Evolutionary conservation across 2,113 vertebrate species (phyloP), one percentile per base, ranked within the genome.

Genomic region (Chauna torquata): DNA sequence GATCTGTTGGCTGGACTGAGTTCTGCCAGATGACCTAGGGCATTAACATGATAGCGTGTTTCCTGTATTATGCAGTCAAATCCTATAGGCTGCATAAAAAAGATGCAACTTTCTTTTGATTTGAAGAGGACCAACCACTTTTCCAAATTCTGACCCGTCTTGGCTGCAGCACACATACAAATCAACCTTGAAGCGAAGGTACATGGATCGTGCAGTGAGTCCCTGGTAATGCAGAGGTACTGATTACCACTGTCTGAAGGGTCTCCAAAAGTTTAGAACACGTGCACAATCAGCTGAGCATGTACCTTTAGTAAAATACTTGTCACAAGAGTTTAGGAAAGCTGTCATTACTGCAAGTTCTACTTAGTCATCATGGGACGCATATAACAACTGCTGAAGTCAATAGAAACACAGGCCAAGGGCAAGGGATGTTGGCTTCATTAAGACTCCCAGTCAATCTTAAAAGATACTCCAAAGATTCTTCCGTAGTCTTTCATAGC

Each of bases 361-460:
- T 68, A n/a, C n/a, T n/a, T n/a, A 1, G 0, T 84, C 81, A 96
- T 42, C 23, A 3, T 14, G 34, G 83, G 52, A 44, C 36, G 79
- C 78, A 14, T 57, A 44, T 61, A 79, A 38, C 57, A 49, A 77
- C 65, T 92, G 70, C 74, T 75, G 77, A 52, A 85, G 65, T 72
- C 89, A 68, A 55, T 9, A 71, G 84, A 59, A 59, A 49, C 17
- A 42, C 82, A 59, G 55, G 61, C 81, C 81, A 50, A 82, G 95
- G 81, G 40, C 83, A 91, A 42, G 65, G 17, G 23, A 86, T 1
- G 5, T 16, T 9, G 55, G 34, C 87, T 96, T 96, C 95, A 92
- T 97, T 96, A 95, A 97, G 77, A 91, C 77, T 90, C 91, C 65
- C 57, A 40, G 70, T 44, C 91, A 95, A 90, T 93, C 88, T 81